phyloP scores from a whole-genome alignment of 2,888 invertebrate genomes.

The Leptarthrus brevirostris region DNA sequence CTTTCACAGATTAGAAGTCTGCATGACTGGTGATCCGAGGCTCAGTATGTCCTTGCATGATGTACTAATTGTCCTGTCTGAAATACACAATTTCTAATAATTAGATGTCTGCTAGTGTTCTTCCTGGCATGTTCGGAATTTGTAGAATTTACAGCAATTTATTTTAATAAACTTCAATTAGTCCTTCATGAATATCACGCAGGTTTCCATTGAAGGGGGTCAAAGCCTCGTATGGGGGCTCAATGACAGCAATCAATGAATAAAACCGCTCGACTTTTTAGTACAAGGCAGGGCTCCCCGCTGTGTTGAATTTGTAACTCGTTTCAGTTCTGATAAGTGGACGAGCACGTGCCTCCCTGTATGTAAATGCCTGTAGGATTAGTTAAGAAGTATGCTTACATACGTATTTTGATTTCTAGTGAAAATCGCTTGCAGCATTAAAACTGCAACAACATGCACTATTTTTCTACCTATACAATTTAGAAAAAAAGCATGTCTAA shows the following conservation, averaged over 20 bases:
- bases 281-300: constrained; percentile 12
- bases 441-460: too few species aligned
- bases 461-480: too few species aligned
- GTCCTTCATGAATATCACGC: constrained; percentile 43
- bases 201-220: constrained; percentile 27
- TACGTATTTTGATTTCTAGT: too few species aligned
- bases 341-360: constrained; percentile 28
- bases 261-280: constrained; percentile 26
- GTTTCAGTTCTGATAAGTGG: constrained; percentile 33
- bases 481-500: too few species aligned
- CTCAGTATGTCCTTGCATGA: constrained; percentile 35
- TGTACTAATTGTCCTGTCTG: constrained; percentile 31
- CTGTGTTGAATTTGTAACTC: constrained; percentile 29
- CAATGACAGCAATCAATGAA: constrained; percentile 40
- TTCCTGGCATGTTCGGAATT: constrained; percentile 28
- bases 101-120: constrained; percentile 23
- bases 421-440: too few species aligned
- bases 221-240: constrained; percentile 29
- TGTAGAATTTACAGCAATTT: constrained; percentile 39
- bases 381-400: too few species aligned
- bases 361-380: too few species aligned
- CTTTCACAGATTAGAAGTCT: too few species aligned
- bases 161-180: constrained; percentile 48
- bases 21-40: too few species aligned
- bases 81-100: constrained; percentile 38